These are phyloP conservation scores for Athrips mouffetella DNA, from an alignment of 2,888 invertebrate genomes.

Conservation along the genomic window DNA sequence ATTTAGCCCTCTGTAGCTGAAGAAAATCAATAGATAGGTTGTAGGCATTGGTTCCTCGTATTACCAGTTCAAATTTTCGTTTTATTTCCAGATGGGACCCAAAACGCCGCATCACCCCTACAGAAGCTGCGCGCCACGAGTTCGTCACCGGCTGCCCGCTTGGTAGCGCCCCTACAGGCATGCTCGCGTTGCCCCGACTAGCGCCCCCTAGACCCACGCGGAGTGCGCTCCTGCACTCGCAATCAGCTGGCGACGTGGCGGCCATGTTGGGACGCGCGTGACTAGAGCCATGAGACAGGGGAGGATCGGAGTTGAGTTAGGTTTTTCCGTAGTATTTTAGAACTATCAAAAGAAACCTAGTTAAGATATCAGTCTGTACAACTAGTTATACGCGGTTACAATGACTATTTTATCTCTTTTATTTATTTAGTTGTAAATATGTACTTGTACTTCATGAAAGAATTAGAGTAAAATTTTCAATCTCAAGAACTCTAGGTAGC, in stretches of 20 bases:
- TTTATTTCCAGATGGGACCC: conserved; percentile 89
- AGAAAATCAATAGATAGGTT: too few relatives aligned
- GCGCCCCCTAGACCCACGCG: conserved; percentile 56
- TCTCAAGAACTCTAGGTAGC: too few relatives aligned
- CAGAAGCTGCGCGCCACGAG: conserved; percentile 93
- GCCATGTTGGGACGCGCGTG: conserved; percentile 82
- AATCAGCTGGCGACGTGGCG: conserved; percentile 81
- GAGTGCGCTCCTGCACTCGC: conserved; percentile 77
- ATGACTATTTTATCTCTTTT: too few relatives aligned
- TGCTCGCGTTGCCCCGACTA: conserved; percentile 62
- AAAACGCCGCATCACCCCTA: conserved; percentile 92
- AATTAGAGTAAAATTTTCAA: too few relatives aligned
- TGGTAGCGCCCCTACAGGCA: conserved; percentile 65
- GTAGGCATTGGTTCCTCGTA: too few relatives aligned
- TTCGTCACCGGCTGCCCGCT: conserved; percentile 81
- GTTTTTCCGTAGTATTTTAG: not conserved
- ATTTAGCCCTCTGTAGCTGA: too few relatives aligned
- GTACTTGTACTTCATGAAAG: too few relatives aligned
- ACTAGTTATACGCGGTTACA: too few relatives aligned
- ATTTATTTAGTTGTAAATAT: too few relatives aligned
- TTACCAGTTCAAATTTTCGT: not conserved
- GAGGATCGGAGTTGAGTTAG: conserved; percentile 1
- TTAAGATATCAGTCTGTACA: too few relatives aligned
- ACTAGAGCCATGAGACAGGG: conserved; percentile 48
- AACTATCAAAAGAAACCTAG: not conserved